phyloP scores from a whole-genome alignment of 2,797 vertebrate genomes.

The Malurus splendens region DNA sequence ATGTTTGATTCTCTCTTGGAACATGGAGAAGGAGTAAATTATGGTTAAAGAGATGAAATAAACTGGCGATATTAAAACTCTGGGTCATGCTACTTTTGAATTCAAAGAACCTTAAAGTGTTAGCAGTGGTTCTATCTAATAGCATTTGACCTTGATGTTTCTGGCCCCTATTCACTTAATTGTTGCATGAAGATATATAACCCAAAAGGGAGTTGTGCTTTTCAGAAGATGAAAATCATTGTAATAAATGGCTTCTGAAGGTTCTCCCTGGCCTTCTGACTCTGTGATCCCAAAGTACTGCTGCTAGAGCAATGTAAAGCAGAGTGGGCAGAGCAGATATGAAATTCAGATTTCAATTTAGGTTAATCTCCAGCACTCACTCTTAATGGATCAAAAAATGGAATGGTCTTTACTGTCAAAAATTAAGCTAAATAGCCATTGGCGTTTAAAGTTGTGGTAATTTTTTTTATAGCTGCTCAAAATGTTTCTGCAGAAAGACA shows the following conservation, averaged over 20 bases:
- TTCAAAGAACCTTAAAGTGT: slow-evolving; percentile 6
- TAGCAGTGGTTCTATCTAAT: background rate
- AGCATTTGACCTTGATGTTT: slow-evolving; percentile 5
- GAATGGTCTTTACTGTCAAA: background rate
- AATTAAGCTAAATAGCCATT: background rate
- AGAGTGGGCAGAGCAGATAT: background rate
- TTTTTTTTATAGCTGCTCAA: background rate
- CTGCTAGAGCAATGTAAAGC: background rate
- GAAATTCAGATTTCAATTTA: background rate
- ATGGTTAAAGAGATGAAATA: slow-evolving; percentile 13
- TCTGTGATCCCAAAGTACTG: background rate
- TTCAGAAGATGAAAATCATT: background rate
- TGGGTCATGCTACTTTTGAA: slow-evolving; percentile 2
- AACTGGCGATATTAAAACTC: background rate
- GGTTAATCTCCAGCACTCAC: background rate
- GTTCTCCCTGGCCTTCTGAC: background rate
- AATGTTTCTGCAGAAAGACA: background rate
- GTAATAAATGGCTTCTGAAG: slow-evolving; percentile 6
- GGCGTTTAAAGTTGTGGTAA: background rate
- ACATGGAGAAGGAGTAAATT: slow-evolving; percentile 1
- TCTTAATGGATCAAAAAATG: background rate
- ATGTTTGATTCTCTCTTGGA: slow-evolving; percentile 15
- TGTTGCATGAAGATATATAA: background rate
- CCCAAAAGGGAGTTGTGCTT: background rate
- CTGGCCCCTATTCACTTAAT: background rate